Evolutionary conservation across 2,888 invertebrate genomes (phyloP), one percentile per base, ranked within the genome.

Genomic region (Dione vanillae): DNA sequence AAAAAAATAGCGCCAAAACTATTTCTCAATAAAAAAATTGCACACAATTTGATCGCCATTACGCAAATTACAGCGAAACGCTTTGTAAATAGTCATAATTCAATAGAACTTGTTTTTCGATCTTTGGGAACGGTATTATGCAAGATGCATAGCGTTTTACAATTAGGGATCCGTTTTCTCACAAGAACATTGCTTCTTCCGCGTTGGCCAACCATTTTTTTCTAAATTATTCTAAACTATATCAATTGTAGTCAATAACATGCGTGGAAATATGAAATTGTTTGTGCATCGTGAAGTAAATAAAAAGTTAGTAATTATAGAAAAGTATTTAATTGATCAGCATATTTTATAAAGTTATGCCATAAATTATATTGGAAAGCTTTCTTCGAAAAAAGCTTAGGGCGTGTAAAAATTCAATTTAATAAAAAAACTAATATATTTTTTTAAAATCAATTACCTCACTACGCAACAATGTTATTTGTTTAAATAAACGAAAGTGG

Each of bases 191-290:
- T n/a, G 45, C 45, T 12, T 49, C 73, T 73, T 71, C 74, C 76
- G 74, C 52, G 67, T 75, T 74, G 58, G 73, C 73, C 76, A 71
- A 74, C 20, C 14, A 20, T 61, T 68, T 72, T n/a, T 67, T 62
- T n/a, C 19, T 1, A n/a, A 47, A 51, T 41, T 43, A 49, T 20
- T 37, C 5, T 45, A 12, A 70, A 67, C 20, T 70, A 54, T 5
- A 49, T 66, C 68, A 43, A 65, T 74, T 72, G 72, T 74, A 70
- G 62, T 70, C 72, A 74, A 74, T 68, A 67, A 70, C 12, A n/a
- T 65, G 35, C 43, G 65, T 61, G 64, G 66, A 56, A 69, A 65
- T 69, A 54, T 43, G 40, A 35, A 58, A 59, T 27, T 20, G 9
- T 45, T 51, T 0, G 11, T 51, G 35, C n/a, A 40, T 14, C 49